phyloP scores from a whole-genome alignment of 2,113 vertebrate species.

The Fregetta grallaria region DNA sequence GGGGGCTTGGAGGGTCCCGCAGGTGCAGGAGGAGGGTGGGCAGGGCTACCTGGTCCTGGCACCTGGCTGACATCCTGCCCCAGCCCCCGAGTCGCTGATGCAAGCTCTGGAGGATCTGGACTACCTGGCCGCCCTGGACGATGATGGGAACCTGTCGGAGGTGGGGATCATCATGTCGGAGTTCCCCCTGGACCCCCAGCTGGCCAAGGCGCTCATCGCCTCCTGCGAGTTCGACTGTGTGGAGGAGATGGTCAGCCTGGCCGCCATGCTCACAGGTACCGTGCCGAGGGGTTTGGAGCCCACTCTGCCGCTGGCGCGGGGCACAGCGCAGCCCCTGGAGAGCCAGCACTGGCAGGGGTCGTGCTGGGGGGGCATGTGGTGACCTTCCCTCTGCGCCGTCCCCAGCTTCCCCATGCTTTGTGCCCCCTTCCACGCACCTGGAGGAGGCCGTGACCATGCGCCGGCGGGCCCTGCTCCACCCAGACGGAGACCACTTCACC shows the following conservation, averaged over 20 bases:
- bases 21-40: neutral
- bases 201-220: conserved; percentile 87
- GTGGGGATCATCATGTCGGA: conserved; percentile 88
- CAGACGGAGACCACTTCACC: conserved; percentile 83
- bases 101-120: conserved; percentile 89
- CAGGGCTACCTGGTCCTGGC: neutral
- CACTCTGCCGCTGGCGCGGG: neutral
- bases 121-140: conserved; percentile 85
- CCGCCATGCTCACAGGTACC: conserved; percentile 84
- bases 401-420: conserved; percentile 38
- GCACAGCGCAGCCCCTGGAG: accelerated
- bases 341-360: accelerated
- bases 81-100: conserved; percentile 87
- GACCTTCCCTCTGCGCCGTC: neutral
- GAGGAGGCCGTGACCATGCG: conserved; percentile 74
- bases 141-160: conserved; percentile 84
- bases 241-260: conserved; percentile 87
- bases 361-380: accelerated
- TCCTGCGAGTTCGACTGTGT: conserved; percentile 88
- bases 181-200: conserved; percentile 81
- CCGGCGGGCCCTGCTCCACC: conserved; percentile 79
- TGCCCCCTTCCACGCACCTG: conserved; percentile 30
- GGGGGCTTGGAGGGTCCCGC: neutral
- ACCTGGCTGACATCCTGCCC: neutral
- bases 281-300: accelerated